Conservation (phyloP, 2,113 vertebrate genomes). For the Bambusicola thoracicus region DNA sequence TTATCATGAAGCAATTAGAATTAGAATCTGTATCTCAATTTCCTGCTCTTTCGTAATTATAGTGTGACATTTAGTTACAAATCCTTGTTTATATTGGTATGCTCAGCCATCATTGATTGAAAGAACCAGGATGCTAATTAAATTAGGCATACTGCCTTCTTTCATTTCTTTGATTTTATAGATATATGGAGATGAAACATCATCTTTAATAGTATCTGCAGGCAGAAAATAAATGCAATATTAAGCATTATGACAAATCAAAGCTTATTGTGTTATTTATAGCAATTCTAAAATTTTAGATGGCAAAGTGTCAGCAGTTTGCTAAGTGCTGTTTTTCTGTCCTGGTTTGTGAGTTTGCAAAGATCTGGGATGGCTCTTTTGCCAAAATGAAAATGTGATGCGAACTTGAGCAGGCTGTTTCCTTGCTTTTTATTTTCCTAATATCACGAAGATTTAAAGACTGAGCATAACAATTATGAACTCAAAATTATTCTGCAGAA, state of each 20-base stretch:
- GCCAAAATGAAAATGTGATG: not conserved
- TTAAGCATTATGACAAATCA: slow-evolving; percentile 62
- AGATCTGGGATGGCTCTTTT: not conserved
- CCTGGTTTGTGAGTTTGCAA: not conserved
- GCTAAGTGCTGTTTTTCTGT: slow-evolving; percentile 4
- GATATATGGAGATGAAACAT: slow-evolving; percentile 55
- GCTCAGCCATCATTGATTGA: slow-evolving; percentile 62
- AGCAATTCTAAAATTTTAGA: slow-evolving; percentile 27
- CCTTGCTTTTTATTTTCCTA: not conserved
- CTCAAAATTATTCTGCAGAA: not conserved
- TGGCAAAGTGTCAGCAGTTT: slow-evolving; percentile 31
- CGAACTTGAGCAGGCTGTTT: not conserved
- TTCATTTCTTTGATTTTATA: slow-evolving; percentile 63
- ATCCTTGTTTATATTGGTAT: slow-evolving; percentile 50
- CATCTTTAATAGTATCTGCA: slow-evolving; percentile 48
- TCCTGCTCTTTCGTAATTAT: slow-evolving; percentile 52
- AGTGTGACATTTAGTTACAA: slow-evolving; percentile 47
- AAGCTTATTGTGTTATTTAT: slow-evolving; percentile 26
- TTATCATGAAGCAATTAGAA: slow-evolving; percentile 58
- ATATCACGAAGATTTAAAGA: not conserved
- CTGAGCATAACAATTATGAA: not conserved
- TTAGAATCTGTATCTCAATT: slow-evolving; percentile 61
- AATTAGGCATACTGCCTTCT: slow-evolving; percentile 43
- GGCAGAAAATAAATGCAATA: slow-evolving; percentile 57
- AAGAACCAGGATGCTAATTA: slow-evolving; percentile 67